A percentile compares a stretch with the other conserved stretches of the same genome.
phyloP scores from a whole-genome alignment of 2,888 invertebrate species.

The Capitulum mitella region DNA sequence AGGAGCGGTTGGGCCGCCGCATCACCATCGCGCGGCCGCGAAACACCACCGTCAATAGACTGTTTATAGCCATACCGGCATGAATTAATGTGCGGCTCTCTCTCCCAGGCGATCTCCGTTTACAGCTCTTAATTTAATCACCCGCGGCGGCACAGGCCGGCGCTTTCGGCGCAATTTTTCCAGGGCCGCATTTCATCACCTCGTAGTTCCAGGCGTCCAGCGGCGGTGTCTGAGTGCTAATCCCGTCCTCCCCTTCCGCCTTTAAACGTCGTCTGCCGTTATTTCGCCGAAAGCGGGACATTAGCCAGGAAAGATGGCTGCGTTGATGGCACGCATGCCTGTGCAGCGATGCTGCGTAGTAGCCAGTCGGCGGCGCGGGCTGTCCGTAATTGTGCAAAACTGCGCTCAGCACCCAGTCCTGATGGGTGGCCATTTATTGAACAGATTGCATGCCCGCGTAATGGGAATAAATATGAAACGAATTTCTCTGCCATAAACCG shows the following conservation, averaged over 20 bases:
- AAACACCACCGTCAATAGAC: background rate
- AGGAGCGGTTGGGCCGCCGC: too few species aligned
- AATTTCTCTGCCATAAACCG: background rate
- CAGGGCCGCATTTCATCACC: background rate
- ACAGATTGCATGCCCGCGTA: background rate
- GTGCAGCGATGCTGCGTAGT: too few species aligned
- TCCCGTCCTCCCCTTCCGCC: too few species aligned
- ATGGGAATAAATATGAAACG: background rate
- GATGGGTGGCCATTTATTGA: background rate
- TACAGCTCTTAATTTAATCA: background rate
- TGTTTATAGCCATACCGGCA: background rate
- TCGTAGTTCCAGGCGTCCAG: too few species aligned
- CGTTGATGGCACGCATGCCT: too few species aligned
- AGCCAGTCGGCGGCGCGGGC: too few species aligned
- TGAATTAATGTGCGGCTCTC: background rate
- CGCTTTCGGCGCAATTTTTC: background rate
- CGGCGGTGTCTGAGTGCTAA: too few species aligned
- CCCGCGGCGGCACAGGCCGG: background rate
- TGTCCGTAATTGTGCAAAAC: background rate
- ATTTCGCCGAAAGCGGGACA: too few species aligned
- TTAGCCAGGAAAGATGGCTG: too few species aligned
- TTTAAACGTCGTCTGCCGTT: too few species aligned
- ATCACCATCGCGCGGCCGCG: too few species aligned
- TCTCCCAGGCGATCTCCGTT: background rate
- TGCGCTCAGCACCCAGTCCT: background rate